phyloP scores from a whole-genome alignment of 2,113 vertebrate species.

The Dipodomys spectabilis region DNA sequence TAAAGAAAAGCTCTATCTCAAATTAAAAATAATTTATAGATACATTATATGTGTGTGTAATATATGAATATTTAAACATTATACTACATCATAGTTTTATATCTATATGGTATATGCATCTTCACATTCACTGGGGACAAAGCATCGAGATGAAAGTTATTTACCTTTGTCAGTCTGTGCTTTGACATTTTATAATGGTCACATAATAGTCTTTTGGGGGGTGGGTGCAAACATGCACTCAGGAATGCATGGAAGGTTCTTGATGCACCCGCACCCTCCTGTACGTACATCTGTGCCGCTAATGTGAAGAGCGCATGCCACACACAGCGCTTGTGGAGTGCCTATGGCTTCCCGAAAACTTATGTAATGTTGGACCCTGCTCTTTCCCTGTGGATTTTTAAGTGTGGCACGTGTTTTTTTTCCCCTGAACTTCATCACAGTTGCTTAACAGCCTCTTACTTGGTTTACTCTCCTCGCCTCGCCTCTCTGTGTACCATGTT shows the following conservation, averaged over 20 bases:
- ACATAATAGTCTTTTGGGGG: neutral
- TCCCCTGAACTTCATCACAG: neutral
- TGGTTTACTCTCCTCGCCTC: no score
- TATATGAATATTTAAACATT: neutral
- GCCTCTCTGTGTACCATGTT: rapidly evolving
- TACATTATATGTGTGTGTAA: no score
- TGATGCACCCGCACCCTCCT: neutral
- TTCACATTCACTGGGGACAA: neutral
- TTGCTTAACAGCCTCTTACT: neutral
- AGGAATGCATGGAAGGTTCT: neutral
- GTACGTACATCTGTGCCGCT: neutral
- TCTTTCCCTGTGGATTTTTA: neutral
- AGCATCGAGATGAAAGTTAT: neutral
- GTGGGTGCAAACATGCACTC: neutral
- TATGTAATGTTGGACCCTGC: neutral
- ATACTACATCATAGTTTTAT: no score
- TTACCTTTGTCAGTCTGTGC: neutral
- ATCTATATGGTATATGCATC: neutral
- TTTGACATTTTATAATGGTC: neutral
- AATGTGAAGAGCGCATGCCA: neutral
- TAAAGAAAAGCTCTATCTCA: no score
- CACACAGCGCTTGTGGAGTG: neutral
- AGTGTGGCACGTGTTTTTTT: neutral
- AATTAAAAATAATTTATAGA: no score
- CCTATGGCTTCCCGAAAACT: neutral